Percentiles rank a stretch among this genome's conserved stretches.
Evolutionary conservation across 2,797 vertebrate genomes (phyloP).

Genomic region (Mus spretus): DNA sequence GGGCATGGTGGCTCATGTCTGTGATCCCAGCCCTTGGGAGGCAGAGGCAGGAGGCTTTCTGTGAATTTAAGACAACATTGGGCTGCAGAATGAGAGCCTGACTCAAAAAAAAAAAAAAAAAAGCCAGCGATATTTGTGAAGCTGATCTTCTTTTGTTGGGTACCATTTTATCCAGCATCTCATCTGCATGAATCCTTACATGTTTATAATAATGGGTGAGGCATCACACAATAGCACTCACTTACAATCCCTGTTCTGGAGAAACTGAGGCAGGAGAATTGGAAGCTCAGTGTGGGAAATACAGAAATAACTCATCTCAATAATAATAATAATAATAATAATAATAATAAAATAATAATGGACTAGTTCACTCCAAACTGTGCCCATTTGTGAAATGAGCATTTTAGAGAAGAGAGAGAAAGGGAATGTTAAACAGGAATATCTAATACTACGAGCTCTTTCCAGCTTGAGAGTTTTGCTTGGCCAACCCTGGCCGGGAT

Average conservation of each 20-base stretch:
- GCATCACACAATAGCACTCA: background rate
- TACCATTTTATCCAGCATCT: background rate
- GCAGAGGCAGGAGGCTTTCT: background rate
- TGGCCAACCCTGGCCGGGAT: background rate
- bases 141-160: background rate
- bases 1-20: background rate
- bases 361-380: background rate
- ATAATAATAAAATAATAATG: no score
- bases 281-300: background rate
- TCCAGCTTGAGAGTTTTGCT: background rate
- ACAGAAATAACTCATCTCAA: background rate
- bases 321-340: no score
- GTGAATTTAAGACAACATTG: background rate
- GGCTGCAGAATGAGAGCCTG: background rate
- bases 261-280: background rate
- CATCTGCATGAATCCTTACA: background rate
- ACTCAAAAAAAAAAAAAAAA: background rate
- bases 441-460: background rate
- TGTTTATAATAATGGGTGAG: slow-evolving; percentile 6
- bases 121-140: background rate
- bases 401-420: background rate
- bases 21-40: background rate
- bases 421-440: background rate
- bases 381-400: background rate
- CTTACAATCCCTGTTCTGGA: background rate